Conservation (phyloP, 1,140 invertebrate genomes). For the Cephus cinctus region DNA sequence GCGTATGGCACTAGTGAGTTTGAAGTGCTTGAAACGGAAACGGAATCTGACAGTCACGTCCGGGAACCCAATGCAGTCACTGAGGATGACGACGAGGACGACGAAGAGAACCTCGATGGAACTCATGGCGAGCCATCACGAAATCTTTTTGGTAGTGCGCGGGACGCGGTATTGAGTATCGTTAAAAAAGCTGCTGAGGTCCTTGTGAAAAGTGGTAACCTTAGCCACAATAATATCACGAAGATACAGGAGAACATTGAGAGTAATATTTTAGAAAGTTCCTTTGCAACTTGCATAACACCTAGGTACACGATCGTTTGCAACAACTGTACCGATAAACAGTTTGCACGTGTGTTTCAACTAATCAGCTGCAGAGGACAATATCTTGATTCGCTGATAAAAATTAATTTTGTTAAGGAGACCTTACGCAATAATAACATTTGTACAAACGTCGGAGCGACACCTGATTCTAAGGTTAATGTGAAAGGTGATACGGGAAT, state of each 20-base stretch:
- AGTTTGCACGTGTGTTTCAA: conserved; percentile 65
- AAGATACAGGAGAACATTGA: conserved; percentile 48
- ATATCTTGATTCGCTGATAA: conserved; percentile 59
- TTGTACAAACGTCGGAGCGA: conserved; percentile 56
- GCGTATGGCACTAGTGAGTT: conserved; percentile 91
- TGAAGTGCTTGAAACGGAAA: conserved; percentile 81
- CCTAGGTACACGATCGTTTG: conserved; percentile 71
- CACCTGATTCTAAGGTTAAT: too few species aligned
- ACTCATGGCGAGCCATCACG: conserved; percentile 46
- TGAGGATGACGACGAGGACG: conserved; percentile 65
- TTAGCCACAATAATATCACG: conserved; percentile 53
- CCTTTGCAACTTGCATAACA: conserved; percentile 56
- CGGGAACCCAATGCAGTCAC: conserved; percentile 59
- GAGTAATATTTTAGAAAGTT: conserved; percentile 25
- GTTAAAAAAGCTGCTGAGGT: conserved; percentile 86
- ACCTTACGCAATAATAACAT: conserved; percentile 59
- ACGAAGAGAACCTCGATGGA: conserved; percentile 53
- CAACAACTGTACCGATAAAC: conserved; percentile 67
- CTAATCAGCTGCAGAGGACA: conserved; percentile 64
- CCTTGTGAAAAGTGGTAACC: conserved; percentile 68
- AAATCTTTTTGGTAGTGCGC: conserved; percentile 81
- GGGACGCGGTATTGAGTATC: conserved; percentile 82
- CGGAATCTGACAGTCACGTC: conserved; percentile 56
- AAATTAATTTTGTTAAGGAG: conserved; percentile 56
- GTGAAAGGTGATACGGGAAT: too few species aligned